These are phyloP conservation scores for Ormyrus pomaceus DNA, from an alignment of 2,888 invertebrate species.

Conservation along the genomic window DNA sequence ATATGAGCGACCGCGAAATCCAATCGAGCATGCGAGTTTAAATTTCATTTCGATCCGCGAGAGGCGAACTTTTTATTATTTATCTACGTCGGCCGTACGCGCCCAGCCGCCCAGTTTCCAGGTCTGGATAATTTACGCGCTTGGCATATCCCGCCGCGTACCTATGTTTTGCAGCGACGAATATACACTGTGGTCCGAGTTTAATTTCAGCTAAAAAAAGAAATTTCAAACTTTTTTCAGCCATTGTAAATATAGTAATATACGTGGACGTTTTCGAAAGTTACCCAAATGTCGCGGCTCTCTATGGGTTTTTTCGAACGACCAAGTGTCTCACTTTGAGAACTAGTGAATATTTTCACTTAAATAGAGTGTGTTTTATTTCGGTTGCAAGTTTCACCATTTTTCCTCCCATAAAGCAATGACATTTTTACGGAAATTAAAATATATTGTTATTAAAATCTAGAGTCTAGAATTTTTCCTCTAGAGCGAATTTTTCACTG, in stretches of 20 bases:
- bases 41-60: constrained; percentile 18
- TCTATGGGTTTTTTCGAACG: no score
- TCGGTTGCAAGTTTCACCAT: no score
- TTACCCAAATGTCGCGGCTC: no score
- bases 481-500: no score
- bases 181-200: not conserved
- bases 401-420: no score
- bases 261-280: no score
- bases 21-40: constrained; percentile 27
- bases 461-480: no score
- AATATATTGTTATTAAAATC: no score
- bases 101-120: not conserved
- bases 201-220: constrained; percentile 16
- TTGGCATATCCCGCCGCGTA: not conserved
- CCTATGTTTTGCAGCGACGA: not conserved
- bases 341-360: no score
- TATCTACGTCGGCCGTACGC: not conserved
- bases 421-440: no score
- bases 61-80: constrained; percentile 27
- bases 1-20: constrained; percentile 28
- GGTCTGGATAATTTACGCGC: not conserved
- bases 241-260: not conserved
- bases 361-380: no score
- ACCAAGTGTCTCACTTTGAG: no score
- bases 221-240: not conserved